Conservation (phyloP, 2,888 invertebrate genomes). For the Glaucopsyche alexis region DNA sequence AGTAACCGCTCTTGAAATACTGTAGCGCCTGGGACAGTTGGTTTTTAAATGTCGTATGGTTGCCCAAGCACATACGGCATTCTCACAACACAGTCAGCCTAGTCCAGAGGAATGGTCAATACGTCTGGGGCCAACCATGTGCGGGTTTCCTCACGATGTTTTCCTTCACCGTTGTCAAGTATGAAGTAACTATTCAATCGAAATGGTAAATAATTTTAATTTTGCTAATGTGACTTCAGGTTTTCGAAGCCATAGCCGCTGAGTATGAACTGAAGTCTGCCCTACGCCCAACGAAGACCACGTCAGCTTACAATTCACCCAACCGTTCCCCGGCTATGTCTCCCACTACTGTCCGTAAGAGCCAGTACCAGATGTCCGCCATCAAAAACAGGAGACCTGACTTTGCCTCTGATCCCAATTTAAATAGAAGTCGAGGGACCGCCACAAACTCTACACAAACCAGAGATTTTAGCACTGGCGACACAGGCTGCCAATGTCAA, state of each 20-base stretch:
- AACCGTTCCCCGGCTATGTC: constrained; percentile 59
- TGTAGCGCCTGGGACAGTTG: no score
- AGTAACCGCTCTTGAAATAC: no score
- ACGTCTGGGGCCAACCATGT: no score
- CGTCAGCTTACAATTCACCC: constrained; percentile 59
- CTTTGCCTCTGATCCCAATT: constrained; percentile 36
- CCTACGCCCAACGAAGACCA: constrained; percentile 40
- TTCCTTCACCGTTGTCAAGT: no score
- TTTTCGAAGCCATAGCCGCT: constrained; percentile 71
- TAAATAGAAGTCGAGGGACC: constrained; percentile 30
- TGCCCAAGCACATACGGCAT: no score
- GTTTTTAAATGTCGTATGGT: no score
- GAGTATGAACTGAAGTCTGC: constrained; percentile 64
- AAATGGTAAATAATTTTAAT: background rate
- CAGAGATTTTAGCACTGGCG: constrained; percentile 45
- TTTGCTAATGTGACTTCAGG: constrained; percentile 47
- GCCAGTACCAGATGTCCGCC: constrained; percentile 66
- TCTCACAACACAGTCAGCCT: no score
- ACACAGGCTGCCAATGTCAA: constrained; percentile 40
- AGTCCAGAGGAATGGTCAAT: no score
- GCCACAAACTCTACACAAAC: constrained; percentile 43
- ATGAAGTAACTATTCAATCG: no score
- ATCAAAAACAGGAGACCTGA: constrained; percentile 56
- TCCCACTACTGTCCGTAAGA: constrained; percentile 54
- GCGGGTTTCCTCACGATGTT: no score